A percentile compares a stretch with the other conserved stretches of the same genome.
These are phyloP conservation scores for Siderastrea radians DNA, from an alignment of 92 coral and sea anemone genomes.

Conservation along the genomic window DNA sequence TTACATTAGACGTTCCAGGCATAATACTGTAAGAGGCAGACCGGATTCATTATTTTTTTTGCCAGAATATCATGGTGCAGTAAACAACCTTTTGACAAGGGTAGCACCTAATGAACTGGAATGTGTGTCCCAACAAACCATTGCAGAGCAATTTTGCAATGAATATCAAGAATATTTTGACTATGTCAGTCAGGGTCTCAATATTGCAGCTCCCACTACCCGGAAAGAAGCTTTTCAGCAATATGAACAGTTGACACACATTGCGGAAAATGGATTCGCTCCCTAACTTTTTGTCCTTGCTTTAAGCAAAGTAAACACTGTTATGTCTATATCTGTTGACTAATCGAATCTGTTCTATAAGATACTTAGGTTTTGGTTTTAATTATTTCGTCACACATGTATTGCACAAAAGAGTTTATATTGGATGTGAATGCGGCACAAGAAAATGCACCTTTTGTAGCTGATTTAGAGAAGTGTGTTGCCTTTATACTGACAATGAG, in stretches of 20 bases:
- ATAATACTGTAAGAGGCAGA: constrained; percentile 40
- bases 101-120: constrained; percentile 46
- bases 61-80: constrained; percentile 52
- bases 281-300: not conserved
- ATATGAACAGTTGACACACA: constrained; percentile 32
- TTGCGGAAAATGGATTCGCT: constrained; percentile 41
- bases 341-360: not conserved
- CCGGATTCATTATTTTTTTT: constrained; percentile 50
- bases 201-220: constrained; percentile 46
- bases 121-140: constrained; percentile 50
- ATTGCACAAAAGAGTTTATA: constrained; percentile 23
- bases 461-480: not conserved
- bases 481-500: constrained; percentile 17
- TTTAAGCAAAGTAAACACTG: constrained; percentile 26
- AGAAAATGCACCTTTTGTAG: constrained; percentile 20
- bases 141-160: constrained; percentile 15
- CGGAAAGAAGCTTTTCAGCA: constrained; percentile 64
- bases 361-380: not conserved
- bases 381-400: constrained; percentile 1
- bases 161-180: constrained; percentile 58
- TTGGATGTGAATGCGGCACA: constrained; percentile 13
- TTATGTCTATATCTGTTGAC: not conserved
- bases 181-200: constrained; percentile 52
- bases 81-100: constrained; percentile 28
- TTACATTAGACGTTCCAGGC: constrained; percentile 45